Evolutionary conservation across 2,888 invertebrate genomes (phyloP).

Genomic region (Miltochrista miniata): DNA sequence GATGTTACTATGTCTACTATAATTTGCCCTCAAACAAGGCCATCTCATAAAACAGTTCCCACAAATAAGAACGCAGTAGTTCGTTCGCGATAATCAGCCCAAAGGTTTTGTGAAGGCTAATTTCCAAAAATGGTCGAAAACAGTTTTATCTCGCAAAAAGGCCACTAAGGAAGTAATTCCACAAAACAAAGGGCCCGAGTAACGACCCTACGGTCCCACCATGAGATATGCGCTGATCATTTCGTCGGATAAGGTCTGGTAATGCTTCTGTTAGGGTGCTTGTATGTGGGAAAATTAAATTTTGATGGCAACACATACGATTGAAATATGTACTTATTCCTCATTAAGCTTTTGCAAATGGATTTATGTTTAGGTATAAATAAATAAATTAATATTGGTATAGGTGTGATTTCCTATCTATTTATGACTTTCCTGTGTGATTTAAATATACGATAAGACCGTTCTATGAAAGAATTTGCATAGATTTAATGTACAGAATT

Average conservation of each 20-base stretch:
- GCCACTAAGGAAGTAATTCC: constrained; percentile 69
- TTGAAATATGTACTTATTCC: no score
- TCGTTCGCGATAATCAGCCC: constrained; percentile 52
- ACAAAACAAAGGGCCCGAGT: constrained; percentile 65
- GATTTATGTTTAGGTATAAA: no score
- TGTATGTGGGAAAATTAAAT: background rate
- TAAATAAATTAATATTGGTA: no score
- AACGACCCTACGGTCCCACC: constrained; percentile 50
- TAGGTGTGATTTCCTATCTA: no score
- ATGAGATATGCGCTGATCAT: constrained; percentile 59
- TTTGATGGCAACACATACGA: background rate
- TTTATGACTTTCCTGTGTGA: no score
- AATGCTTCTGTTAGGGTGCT: constrained; percentile 17
- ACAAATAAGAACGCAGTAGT: constrained; percentile 47
- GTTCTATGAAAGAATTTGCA: no score
- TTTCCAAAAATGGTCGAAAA: constrained; percentile 55
- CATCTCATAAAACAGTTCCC: constrained; percentile 38
- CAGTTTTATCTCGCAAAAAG: constrained; percentile 72
- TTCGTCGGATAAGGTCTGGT: constrained; percentile 45
- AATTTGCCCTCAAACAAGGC: constrained; percentile 23
- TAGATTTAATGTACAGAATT: no score
- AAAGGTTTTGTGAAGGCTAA: constrained; percentile 52
- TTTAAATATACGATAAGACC: no score
- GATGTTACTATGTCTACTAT: no score
- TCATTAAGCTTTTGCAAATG: no score